Conservation (phyloP, 2,797 vertebrate species). For the Danionella dracula region DNA sequence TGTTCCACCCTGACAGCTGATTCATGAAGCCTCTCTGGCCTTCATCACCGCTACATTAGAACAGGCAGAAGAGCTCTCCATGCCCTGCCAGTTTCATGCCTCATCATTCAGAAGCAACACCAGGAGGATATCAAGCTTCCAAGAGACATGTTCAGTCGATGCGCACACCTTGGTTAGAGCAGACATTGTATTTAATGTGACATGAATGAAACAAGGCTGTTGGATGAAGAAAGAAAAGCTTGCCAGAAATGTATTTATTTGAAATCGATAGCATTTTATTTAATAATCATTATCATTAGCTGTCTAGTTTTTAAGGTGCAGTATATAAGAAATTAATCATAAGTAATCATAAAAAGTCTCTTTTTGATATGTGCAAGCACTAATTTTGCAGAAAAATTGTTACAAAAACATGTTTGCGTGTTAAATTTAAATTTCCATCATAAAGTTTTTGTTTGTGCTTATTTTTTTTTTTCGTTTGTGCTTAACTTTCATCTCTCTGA, state of each 20-base stretch:
- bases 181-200: background rate
- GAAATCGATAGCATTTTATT: too few relatives aligned
- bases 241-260: background rate
- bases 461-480: too few relatives aligned
- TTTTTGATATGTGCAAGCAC: too few relatives aligned
- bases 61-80: slow-evolving; percentile 10
- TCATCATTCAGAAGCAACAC: slow-evolving; percentile 16
- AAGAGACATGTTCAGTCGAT: background rate
- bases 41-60: slow-evolving; percentile 18
- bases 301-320: too few relatives aligned
- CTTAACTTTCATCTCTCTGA: too few relatives aligned
- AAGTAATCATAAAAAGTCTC: too few relatives aligned
- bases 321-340: too few relatives aligned
- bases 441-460: too few relatives aligned
- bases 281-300: too few relatives aligned
- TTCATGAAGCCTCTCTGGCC: slow-evolving; percentile 14
- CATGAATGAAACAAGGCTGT: background rate
- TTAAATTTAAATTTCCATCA: too few relatives aligned
- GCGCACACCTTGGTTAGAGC: background rate
- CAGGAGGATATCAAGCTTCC: background rate
- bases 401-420: too few relatives aligned
- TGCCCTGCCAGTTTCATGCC: slow-evolving; percentile 11
- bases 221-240: background rate
- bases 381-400: too few relatives aligned
- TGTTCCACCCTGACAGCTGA: slow-evolving; percentile 30